phyloP scores from a whole-genome alignment of 1,140 invertebrate species.

The Drosophila rufa region DNA sequence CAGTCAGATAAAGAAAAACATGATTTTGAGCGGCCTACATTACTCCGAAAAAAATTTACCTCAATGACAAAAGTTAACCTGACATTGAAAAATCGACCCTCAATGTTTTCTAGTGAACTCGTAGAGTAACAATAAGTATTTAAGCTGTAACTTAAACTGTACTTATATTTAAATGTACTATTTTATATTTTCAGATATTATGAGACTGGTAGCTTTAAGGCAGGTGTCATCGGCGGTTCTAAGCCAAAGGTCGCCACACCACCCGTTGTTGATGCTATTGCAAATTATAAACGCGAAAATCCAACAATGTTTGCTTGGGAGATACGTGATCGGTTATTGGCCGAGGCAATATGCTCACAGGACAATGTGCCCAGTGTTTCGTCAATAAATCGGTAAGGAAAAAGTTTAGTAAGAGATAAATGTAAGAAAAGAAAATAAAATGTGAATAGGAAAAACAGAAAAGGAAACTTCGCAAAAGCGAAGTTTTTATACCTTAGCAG shows the following conservation, averaged over 20 bases:
- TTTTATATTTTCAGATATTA: slow-evolving; percentile 91
- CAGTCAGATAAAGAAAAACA: no score
- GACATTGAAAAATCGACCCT: no score
- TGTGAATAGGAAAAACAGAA: not conserved
- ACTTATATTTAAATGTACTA: not conserved
- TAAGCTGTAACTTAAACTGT: not conserved
- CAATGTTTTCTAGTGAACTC: no score
- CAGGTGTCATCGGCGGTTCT: slow-evolving; percentile 99
- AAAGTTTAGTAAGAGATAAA: not conserved
- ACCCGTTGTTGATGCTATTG: slow-evolving; percentile 98
- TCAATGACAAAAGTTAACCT: no score
- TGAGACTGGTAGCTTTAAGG: slow-evolving; percentile 99
- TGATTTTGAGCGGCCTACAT: no score
- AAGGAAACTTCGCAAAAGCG: not conserved
- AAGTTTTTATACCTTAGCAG: no score
- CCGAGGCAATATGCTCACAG: slow-evolving; percentile 98
- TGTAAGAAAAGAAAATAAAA: not conserved
- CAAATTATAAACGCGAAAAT: slow-evolving; percentile 99
- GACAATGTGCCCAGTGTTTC: slow-evolving; percentile 99
- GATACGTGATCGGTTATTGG: slow-evolving; percentile 97
- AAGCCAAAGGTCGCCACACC: slow-evolving; percentile 99
- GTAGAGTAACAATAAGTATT: no score
- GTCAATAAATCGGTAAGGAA: slow-evolving; percentile 98
- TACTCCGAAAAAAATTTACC: no score
- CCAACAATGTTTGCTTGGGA: slow-evolving; percentile 99